Evolutionary conservation across 2,113 vertebrate species (phyloP).

Genomic region (Emberiza fucata): DNA sequence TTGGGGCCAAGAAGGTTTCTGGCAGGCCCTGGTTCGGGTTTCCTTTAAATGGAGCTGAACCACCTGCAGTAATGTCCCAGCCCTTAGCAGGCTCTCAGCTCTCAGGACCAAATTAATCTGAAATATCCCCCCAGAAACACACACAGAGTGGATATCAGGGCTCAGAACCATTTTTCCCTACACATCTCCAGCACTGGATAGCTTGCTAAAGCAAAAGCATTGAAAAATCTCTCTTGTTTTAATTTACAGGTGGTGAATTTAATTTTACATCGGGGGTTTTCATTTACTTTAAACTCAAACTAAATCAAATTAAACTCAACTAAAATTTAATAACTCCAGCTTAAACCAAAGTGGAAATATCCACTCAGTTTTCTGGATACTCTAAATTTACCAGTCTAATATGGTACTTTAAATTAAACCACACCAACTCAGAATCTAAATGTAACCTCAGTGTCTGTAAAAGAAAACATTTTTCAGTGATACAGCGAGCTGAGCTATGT

Average conservation of each 20-base stretch:
- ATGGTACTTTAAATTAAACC: not conserved
- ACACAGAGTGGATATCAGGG: not conserved
- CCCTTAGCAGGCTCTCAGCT: not conserved
- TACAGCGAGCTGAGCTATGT: not conserved
- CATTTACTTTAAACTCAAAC: not conserved
- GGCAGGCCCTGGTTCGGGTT: not conserved
- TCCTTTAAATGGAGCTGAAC: not conserved
- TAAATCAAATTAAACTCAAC: not conserved
- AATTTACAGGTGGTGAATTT: not conserved
- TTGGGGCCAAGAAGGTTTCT: accelerated
- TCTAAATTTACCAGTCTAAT: not conserved
- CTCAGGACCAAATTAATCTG: not conserved
- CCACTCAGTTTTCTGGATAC: not conserved
- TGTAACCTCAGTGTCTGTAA: not conserved
- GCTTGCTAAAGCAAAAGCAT: not conserved
- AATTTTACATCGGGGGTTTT: not conserved
- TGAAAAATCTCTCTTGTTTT: not conserved
- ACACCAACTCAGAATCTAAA: not conserved
- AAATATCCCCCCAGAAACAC: not conserved
- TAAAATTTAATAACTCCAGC: not conserved
- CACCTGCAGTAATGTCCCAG: not conserved
- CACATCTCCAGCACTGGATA: not conserved
- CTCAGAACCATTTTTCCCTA: not conserved
- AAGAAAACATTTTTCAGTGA: conserved; percentile 15
- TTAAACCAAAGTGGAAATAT: not conserved